phyloP scores from a whole-genome alignment of 2,797 vertebrate genomes.

The Pipistrellus pipistrellus region DNA sequence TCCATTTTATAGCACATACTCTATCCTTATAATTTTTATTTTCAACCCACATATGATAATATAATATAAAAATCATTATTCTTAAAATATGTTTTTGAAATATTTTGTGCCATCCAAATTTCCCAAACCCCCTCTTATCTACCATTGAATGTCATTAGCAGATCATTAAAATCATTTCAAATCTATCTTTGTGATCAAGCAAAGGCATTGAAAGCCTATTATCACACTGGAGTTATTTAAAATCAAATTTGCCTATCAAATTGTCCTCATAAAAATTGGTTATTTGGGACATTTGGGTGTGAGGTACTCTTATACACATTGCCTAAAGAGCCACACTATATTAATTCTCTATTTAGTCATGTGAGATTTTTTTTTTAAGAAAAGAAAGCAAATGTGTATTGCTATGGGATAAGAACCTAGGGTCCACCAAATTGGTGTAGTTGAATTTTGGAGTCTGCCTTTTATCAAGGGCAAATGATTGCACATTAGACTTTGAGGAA shows the following conservation, averaged over 20 bases:
- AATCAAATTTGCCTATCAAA: conserved; percentile 81
- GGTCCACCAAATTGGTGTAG: conserved; percentile 77
- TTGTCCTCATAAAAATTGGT: conserved; percentile 56
- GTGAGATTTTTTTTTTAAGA: conserved; percentile 39
- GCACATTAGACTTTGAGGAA: conserved; percentile 69
- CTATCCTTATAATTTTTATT: conserved; percentile 5
- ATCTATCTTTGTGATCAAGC: conserved; percentile 66
- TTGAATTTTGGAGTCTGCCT: conserved; percentile 58
- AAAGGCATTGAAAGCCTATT: conserved; percentile 65
- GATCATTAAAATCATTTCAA: conserved; percentile 73
- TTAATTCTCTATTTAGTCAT: conserved; percentile 63
- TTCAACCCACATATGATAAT: not conserved
- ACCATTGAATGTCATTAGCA: conserved; percentile 30
- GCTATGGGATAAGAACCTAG: conserved; percentile 70
- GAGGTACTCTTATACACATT: not conserved
- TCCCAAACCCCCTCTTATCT: conserved; percentile 25
- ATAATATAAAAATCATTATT: not conserved
- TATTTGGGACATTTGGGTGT: conserved; percentile 52
- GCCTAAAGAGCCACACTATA: conserved; percentile 56
- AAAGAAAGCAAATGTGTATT: conserved; percentile 65
- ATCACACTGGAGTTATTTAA: conserved; percentile 68
- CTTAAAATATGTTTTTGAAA: conserved; percentile 41
- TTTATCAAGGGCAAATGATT: conserved; percentile 73
- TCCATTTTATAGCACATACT: conserved; percentile 1
- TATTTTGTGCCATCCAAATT: conserved; percentile 22